Conservation (phyloP, 2,113 vertebrate species). For the Danionella cerebrum region DNA sequence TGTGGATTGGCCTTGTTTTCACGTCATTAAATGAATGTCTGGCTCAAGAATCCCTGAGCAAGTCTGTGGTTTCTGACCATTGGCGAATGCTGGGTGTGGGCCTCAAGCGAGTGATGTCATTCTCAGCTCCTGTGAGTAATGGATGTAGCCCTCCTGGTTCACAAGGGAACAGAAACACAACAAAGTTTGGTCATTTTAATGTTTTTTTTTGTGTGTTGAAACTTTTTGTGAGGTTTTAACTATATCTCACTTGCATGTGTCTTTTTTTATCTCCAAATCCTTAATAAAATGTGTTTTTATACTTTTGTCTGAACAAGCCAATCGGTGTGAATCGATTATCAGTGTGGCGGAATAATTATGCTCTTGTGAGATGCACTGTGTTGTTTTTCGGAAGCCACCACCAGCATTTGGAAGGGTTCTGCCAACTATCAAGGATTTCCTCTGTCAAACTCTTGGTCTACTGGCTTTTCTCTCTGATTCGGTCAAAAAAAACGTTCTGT, state of each 20-base stretch:
- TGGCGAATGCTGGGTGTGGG: slow-evolving; percentile 23
- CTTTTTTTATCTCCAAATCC: slow-evolving; percentile 10
- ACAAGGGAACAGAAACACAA: slow-evolving; percentile 31
- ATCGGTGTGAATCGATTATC: slow-evolving; percentile 12
- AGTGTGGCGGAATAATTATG: slow-evolving; percentile 44
- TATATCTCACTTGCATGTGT: too few relatives aligned
- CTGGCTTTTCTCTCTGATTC: too few relatives aligned
- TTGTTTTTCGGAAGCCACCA: slow-evolving; percentile 50
- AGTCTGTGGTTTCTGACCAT: not conserved
- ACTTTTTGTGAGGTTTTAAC: too few relatives aligned
- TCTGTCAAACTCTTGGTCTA: not conserved
- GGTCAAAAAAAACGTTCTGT: too few relatives aligned
- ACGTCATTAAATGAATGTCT: not conserved
- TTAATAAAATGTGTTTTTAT: not conserved
- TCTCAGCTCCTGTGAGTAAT: slow-evolving; percentile 44
- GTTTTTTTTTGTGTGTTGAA: slow-evolving; percentile 10
- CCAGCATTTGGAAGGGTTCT: slow-evolving; percentile 31
- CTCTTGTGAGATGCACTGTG: slow-evolving; percentile 26
- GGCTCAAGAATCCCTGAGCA: not conserved
- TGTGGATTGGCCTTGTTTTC: not conserved
- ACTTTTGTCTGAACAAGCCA: too few relatives aligned
- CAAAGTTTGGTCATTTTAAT: not conserved
- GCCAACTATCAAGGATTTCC: not conserved
- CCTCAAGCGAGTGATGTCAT: slow-evolving; percentile 57
- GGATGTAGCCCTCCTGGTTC: slow-evolving; percentile 23